Evolutionary conservation across 2,888 invertebrate species (phyloP).

Genomic region (Thymelicus acteon): DNA sequence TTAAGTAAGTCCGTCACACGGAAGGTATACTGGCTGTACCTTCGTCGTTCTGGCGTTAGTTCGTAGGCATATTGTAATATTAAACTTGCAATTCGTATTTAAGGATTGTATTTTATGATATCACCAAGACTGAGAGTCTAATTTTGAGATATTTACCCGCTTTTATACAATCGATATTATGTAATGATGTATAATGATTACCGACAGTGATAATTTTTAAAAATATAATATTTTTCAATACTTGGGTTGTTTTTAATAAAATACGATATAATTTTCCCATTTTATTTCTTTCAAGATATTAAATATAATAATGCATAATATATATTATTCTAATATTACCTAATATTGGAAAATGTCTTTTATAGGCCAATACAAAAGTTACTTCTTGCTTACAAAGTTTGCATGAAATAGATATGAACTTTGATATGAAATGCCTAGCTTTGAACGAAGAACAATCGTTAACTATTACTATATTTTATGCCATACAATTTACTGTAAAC

Average conservation of each 20-base stretch:
- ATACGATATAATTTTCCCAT: neutral
- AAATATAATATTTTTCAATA: slow-evolving; percentile 28
- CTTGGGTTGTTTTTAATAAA: slow-evolving; percentile 17
- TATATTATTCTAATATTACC: too few species aligned
- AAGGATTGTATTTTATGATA: slow-evolving; percentile 31
- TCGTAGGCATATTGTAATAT: slow-evolving; percentile 11
- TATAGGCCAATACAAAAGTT: slow-evolving; percentile 27
- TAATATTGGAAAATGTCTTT: slow-evolving; percentile 20
- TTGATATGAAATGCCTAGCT: slow-evolving; percentile 14
- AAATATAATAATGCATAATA: neutral
- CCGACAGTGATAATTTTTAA: slow-evolving; percentile 29
- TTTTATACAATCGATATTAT: slow-evolving; percentile 26
- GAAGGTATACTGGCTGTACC: slow-evolving; percentile 21
- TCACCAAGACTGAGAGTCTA: slow-evolving; percentile 34
- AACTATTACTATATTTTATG: neutral
- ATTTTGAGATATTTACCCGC: slow-evolving; percentile 30
- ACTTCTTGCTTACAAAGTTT: slow-evolving; percentile 8
- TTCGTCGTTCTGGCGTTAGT: slow-evolving; percentile 21
- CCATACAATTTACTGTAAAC: neutral
- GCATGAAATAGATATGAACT: slow-evolving; percentile 19
- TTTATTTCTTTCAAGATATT: slow-evolving; percentile 21
- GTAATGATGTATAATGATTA: slow-evolving; percentile 16
- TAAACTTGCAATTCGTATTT: slow-evolving; percentile 26
- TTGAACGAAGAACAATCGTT: neutral
- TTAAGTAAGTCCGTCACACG: slow-evolving; percentile 8